A percentile compares a stretch with the other conserved stretches of the same genome.
Conservation (phyloP, 2,797 vertebrate genomes). For the Acrossocheilus fasciatus region DNA sequence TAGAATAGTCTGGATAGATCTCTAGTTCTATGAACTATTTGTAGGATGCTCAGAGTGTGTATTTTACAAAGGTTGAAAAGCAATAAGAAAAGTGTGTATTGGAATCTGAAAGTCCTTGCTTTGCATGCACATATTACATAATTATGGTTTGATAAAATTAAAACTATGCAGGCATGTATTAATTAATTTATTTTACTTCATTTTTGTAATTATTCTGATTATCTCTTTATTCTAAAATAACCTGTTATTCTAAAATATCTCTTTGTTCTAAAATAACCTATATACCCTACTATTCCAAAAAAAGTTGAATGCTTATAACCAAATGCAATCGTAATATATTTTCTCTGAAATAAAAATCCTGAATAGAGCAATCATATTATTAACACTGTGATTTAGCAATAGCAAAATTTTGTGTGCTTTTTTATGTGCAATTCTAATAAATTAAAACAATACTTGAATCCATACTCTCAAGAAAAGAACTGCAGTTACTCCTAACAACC, state of each 20-base stretch:
- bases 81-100: constrained; percentile 6
- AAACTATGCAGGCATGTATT: constrained; percentile 26
- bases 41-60: background rate
- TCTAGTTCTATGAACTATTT: constrained; percentile 27
- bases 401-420: background rate
- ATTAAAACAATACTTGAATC: background rate
- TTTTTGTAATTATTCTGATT: background rate
- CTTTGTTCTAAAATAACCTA: background rate
- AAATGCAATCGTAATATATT: constrained; percentile 6
- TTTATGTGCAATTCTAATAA: constrained; percentile 15
- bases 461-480: background rate
- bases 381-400: constrained; percentile 18
- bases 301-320: constrained; percentile 1
- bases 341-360: background rate
- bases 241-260: background rate
- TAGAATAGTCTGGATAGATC: constrained; percentile 14
- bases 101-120: background rate
- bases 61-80: constrained; percentile 4
- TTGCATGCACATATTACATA: constrained; percentile 10
- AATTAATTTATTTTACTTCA: constrained; percentile 16
- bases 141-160: background rate
- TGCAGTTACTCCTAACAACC: constrained; percentile 29
- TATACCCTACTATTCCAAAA: background rate
- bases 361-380: background rate
- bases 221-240: background rate